phyloP scores from a whole-genome alignment of 1,140 invertebrate genomes.

The Drosophila mauritiana region DNA sequence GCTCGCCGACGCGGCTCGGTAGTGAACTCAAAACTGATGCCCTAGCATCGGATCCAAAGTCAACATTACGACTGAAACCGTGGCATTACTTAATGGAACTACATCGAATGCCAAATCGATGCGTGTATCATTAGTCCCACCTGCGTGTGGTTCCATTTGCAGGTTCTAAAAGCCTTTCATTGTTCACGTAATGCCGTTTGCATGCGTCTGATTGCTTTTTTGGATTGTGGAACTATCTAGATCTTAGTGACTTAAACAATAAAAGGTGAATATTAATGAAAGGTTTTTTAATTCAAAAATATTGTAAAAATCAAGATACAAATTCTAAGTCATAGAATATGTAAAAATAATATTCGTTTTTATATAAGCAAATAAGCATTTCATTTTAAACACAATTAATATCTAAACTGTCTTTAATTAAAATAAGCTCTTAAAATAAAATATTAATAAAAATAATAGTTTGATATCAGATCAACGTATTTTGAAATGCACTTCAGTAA shows the following conservation, averaged over 20 bases:
- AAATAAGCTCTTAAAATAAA: no score
- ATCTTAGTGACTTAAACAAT: constrained; percentile 1
- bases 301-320: no score
- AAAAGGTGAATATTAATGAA: neutral
- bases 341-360: no score
- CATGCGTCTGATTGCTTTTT: constrained; percentile 46
- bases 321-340: no score
- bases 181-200: constrained; percentile 57
- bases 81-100: neutral
- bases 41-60: constrained; percentile 6
- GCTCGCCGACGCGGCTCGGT: constrained; percentile 5
- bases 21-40: neutral
- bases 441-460: no score
- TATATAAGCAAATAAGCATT: no score
- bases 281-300: neutral
- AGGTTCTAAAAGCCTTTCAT: constrained; percentile 71
- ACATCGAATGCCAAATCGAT: constrained; percentile 15
- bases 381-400: no score
- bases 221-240: constrained; percentile 41
- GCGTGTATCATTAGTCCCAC: constrained; percentile 38
- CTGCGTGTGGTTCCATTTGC: constrained; percentile 6
- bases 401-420: neutral
- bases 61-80: constrained; percentile 13
- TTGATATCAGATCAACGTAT: no score
- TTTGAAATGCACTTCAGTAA: no score